Base-by-base conservation (phyloP, 2,113 vertebrate genomes). In the Glaucidium brasilianum region DNA sequence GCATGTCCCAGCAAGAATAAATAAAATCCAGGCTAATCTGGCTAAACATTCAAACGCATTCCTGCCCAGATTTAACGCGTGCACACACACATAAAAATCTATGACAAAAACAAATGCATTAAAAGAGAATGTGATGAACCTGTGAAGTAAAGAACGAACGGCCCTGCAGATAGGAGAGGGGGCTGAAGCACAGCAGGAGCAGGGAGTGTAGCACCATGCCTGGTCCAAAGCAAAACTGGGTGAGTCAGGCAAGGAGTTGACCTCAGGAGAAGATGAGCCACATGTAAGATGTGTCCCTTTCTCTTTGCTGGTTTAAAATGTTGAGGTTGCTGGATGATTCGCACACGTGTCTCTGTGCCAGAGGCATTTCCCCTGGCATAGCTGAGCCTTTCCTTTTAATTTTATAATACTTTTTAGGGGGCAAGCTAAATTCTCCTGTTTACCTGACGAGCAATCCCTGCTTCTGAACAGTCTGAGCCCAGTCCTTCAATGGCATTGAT, bases 61-160 rank as follows among this genome's bases (percentile, higher is more conserved):
- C 94, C 94, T 96, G 91, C 79, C 74, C 86, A 55, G 85, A 91
- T 85, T 88, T 79, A 63, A 67, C 68, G 52, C 1, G 2, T 26
- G 60, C 37, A 10, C 12, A 22, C 29, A 30, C 68, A 72, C 39
- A 62, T 10, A 45, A 43, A 68, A 59, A 41, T 5, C 22, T 17
- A 9, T 73, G 77, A 83, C 90, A 82, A 60, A 74, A 93, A 32
- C 93, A 93, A 62, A 58, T 15, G 85, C 68, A 43, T 93, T 95
- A 75, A 91, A 89, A 95, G 77, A 83, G 85, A 88, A 85, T 49
- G 35, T 64, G 96, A 90, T 90, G 94, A 95, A 90, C 81, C 68
- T 85, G 53, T 73, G 85, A 91, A 95, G 91, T 66, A 92, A 74
- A 77, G 45, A 89, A 53, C 21, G 81, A 90, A 82, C 89, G 92